Conservation (phyloP, 2,113 vertebrate genomes). For the Oreamnos americanus region DNA sequence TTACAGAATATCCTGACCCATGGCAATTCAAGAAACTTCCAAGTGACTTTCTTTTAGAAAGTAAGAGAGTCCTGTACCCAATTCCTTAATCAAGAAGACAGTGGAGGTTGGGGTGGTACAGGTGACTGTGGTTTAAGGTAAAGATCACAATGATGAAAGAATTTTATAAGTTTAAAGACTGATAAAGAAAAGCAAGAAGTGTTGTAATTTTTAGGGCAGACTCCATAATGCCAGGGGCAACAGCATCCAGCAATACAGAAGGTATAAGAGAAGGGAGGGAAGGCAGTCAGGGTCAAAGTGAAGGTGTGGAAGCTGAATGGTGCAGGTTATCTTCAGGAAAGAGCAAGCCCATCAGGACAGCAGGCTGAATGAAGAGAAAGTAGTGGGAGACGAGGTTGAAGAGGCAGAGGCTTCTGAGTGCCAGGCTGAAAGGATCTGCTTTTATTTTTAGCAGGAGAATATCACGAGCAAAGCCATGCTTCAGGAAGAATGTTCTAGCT, state of each 20-base stretch:
- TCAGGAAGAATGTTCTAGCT: not conserved
- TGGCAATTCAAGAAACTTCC: not conserved
- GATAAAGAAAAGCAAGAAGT: not conserved
- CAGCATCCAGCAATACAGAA: not conserved
- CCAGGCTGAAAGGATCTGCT: not conserved
- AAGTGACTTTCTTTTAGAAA: not conserved
- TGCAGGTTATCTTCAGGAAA: not conserved
- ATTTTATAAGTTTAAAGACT: not conserved
- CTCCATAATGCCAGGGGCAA: not conserved
- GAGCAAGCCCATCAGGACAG: not conserved
- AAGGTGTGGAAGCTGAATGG: not conserved
- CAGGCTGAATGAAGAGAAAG: not conserved
- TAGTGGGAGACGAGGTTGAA: not conserved
- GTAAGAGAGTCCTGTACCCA: not conserved
- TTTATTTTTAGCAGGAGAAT: constrained; percentile 37
- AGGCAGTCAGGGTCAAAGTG: not conserved
- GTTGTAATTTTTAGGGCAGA: not conserved
- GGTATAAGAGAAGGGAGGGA: not conserved
- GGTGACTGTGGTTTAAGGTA: not conserved
- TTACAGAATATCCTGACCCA: not conserved
- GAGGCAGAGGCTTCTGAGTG: not conserved
- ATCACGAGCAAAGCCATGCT: not conserved
- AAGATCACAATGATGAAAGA: not conserved
- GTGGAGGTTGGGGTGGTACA: not conserved
- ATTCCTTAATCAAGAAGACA: not conserved